Evolutionary conservation across 2,888 invertebrate species (phyloP).

Genomic region (Perithous albicinctus): DNA sequence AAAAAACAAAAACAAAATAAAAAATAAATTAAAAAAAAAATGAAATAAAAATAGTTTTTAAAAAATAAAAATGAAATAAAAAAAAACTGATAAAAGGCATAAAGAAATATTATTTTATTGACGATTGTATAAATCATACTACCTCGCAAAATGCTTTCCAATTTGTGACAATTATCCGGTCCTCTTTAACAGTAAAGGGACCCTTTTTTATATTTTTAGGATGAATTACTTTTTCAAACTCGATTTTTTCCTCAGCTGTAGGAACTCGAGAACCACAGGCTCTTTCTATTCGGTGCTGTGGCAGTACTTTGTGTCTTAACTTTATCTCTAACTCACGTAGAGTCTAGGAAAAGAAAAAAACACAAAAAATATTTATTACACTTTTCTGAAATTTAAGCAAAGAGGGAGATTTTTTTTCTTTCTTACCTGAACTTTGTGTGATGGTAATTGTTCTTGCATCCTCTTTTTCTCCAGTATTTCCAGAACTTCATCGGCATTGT

Average conservation of each 20-base stretch:
- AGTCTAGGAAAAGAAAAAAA: no score
- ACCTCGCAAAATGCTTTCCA: conserved; percentile 78
- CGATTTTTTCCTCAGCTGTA: conserved; percentile 62
- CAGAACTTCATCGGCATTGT: background rate
- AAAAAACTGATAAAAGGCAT: no score
- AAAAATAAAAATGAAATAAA: no score
- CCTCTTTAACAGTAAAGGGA: conserved; percentile 69
- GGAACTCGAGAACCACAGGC: conserved; percentile 72
- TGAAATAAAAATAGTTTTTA: no score
- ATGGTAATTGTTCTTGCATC: background rate
- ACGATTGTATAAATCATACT: background rate
- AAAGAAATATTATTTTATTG: background rate
- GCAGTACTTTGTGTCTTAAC: conserved; percentile 70
- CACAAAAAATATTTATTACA: conserved; percentile 61
- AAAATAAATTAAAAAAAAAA: no score
- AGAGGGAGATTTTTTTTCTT: background rate
- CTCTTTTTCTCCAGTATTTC: background rate
- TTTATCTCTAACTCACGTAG: conserved; percentile 55
- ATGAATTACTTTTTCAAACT: conserved; percentile 61
- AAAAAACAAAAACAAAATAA: no score
- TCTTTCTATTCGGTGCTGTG: conserved; percentile 75
- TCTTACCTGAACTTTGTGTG: background rate
- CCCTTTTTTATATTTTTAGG: conserved; percentile 69
- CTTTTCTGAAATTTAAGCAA: no score
- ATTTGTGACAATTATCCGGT: conserved; percentile 72